Evolutionary conservation across 2,797 vertebrate species (phyloP).

Genomic region (Rhinella marina): DNA sequence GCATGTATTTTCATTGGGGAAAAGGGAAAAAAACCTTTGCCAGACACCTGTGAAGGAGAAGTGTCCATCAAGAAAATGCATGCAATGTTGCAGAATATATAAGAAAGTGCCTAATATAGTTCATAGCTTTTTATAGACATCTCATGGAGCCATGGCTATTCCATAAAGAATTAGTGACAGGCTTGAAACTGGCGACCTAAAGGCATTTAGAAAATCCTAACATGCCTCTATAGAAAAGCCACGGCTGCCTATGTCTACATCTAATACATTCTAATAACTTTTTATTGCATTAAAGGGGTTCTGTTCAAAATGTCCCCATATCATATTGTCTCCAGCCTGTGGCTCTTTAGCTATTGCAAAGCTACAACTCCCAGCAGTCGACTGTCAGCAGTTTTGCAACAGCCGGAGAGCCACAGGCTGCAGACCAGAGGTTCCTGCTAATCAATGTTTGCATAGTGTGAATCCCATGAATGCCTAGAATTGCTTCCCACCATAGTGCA

Average conservation of each 20-base stretch:
- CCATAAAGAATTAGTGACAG: background rate
- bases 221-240: background rate
- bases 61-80: background rate
- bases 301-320: background rate
- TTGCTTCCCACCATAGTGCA: constrained; percentile 1
- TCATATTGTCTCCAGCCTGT: background rate
- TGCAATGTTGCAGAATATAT: background rate
- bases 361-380: background rate
- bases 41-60: no score
- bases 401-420: background rate
- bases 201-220: background rate
- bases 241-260: background rate
- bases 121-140: background rate
- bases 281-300: background rate
- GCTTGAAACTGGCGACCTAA: background rate
- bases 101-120: background rate
- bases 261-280: background rate
- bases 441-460: constrained; percentile 13
- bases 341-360: background rate
- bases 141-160: background rate
- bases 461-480: background rate
- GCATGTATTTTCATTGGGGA: no score
- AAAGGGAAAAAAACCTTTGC: no score
- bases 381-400: background rate
- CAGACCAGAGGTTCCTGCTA: background rate